Base-by-base conservation (phyloP, 2,888 invertebrate species). In the Arenicola marina region DNA sequence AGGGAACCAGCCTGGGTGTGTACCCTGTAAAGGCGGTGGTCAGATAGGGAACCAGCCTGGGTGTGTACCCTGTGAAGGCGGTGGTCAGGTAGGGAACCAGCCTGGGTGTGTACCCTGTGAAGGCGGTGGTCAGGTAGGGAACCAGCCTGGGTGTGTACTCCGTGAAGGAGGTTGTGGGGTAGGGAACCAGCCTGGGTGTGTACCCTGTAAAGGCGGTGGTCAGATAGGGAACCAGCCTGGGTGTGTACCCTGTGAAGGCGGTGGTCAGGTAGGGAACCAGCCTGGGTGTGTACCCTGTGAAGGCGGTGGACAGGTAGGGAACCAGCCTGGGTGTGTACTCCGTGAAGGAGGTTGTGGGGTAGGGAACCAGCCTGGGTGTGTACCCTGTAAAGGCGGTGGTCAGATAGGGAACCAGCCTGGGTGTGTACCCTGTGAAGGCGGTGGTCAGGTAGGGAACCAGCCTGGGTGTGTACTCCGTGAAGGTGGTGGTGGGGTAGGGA, bases 41-140 rank as follows among this genome's bases (percentile, higher is more conserved):
- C 38, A 38, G 38, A 18, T 38, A 38, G 38, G 38, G 11, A 38
- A 11, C 18, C 38, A 38, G 38, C 38, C 95, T 92, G 83, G 99
- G 98, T 65, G 89, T 99, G 76, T 95, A 96, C 86, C 96, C 96
- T 18, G 86, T 99, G 45, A 95, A 38, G 18, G 38, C n/a, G 38
- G 38, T 38, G 38, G 38, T 38, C 38, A 38, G 38, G 38, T 38
- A 38, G 18, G 38, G 11, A 38, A 11, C 18, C 38, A 38, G 38
- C 38, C 38, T 15, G 38, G 38, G 38, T 18, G 18, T 95, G 86
- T 89, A 91, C 87, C 87, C 89, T 51, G 90, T 90, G 51, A 90
- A 95, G 74, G 98, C n/a, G 98, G 53, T 38, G 38, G 38, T 38
- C 38, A 38, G 38, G 38, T 38, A 38, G 18, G 38, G 11, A 38